phyloP scores from a whole-genome alignment of 1,140 invertebrate species.

The Hyles vespertilio region DNA sequence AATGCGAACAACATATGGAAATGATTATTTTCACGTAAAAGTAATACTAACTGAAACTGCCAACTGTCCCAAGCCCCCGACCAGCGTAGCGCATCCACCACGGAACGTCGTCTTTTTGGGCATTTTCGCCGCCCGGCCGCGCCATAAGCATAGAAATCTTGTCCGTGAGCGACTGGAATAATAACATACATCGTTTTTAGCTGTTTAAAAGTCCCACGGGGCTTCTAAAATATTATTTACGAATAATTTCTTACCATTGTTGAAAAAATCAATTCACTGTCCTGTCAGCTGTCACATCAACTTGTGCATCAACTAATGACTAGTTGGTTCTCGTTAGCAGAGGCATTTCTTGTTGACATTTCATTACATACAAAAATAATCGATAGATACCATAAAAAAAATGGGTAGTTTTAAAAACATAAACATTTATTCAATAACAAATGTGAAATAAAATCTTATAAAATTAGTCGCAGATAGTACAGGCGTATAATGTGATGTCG shows the following conservation, averaged over 20 bases:
- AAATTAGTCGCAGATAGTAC: too few relatives aligned
- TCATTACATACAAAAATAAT: too few relatives aligned
- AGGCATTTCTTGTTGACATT: too few relatives aligned
- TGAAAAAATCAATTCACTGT: conserved; percentile 70
- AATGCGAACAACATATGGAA: not conserved
- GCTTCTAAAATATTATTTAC: conserved; percentile 27
- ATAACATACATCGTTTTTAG: conserved; percentile 33
- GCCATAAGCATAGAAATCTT: conserved; percentile 86
- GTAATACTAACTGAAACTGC: conserved; percentile 78
- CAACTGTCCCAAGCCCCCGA: conserved; percentile 88
- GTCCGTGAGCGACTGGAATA: conserved; percentile 84
- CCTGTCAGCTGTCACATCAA: conserved; percentile 43
- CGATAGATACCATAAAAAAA: too few relatives aligned
- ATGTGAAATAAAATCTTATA: too few relatives aligned
- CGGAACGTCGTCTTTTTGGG: conserved; percentile 86
- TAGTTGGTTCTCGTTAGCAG: too few relatives aligned
- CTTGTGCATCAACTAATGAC: too few relatives aligned
- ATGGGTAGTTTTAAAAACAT: too few relatives aligned
- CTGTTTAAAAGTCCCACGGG: conserved; percentile 6
- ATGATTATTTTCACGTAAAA: conserved; percentile 8
- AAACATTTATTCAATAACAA: too few relatives aligned
- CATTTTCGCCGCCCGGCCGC: conserved; percentile 84
- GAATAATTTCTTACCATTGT: conserved; percentile 64
- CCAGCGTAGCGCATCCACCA: conserved; percentile 93
- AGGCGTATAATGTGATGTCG: too few relatives aligned